Conservation (phyloP, 2,113 vertebrate species). For the Notothenia coriiceps region DNA sequence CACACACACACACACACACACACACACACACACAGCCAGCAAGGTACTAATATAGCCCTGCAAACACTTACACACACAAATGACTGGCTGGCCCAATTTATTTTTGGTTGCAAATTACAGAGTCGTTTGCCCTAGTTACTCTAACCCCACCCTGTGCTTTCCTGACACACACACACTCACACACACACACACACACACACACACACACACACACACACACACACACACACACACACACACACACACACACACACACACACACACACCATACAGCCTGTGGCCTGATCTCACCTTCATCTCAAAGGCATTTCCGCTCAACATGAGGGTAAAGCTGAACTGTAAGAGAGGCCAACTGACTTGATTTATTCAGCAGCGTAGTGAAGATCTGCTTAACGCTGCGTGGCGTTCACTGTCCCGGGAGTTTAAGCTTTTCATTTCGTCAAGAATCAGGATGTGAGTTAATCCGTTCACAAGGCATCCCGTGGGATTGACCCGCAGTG, state of each 20-base stretch:
- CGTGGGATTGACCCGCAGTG: not conserved
- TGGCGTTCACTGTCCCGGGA: too few relatives aligned
- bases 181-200: not conserved
- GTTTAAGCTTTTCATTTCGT: too few relatives aligned
- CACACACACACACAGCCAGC: slow-evolving; percentile 6
- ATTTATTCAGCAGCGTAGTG: not conserved
- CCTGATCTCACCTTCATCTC: slow-evolving; percentile 10
- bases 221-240: slow-evolving; percentile 8
- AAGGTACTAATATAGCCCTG: not conserved
- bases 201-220: not conserved
- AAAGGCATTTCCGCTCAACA: slow-evolving; percentile 4
- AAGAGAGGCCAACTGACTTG: not conserved
- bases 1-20: not conserved
- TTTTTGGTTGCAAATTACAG: slow-evolving; percentile 49
- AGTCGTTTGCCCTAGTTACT: slow-evolving; percentile 28
- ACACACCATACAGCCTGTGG: not conserved
- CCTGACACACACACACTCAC: slow-evolving; percentile 22
- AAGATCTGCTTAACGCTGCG: too few relatives aligned
- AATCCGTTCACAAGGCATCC: too few relatives aligned
- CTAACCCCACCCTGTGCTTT: slow-evolving; percentile 31
- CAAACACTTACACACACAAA: not conserved
- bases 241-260: slow-evolving; percentile 16
- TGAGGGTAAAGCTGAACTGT: not conserved
- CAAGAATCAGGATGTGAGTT: too few relatives aligned
- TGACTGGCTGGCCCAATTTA: slow-evolving; percentile 15